Percentiles rank a stretch among this genome's conserved stretches.
phyloP scores from a whole-genome alignment of 2,113 vertebrate genomes.

The Nyctereutes procyonoides region DNA sequence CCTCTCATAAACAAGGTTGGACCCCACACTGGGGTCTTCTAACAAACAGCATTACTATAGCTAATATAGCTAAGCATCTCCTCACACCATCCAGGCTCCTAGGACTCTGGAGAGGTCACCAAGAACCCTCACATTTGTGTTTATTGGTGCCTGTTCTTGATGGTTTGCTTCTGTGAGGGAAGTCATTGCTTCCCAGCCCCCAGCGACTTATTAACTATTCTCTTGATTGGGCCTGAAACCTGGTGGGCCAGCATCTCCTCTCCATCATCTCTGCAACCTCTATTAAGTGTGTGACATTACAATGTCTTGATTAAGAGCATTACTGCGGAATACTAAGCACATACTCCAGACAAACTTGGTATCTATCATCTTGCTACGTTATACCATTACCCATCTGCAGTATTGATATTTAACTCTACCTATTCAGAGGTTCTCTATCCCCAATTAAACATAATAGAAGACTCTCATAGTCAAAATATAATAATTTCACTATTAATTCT shows the following conservation, averaged over 20 bases:
- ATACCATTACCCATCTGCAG: background rate
- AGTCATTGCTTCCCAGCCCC: background rate
- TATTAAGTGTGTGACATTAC: background rate
- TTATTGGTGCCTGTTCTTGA: background rate
- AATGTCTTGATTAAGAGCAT: constrained; percentile 41
- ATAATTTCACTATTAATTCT: constrained; percentile 32
- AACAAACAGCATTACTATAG: background rate
- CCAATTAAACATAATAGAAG: background rate
- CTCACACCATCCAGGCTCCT: background rate
- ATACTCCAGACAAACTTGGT: background rate
- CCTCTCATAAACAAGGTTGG: background rate
- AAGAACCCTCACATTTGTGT: background rate
- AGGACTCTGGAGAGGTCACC: background rate
- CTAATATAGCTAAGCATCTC: background rate
- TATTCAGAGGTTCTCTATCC: constrained; percentile 19
- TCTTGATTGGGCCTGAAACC: background rate
- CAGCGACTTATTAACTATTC: background rate
- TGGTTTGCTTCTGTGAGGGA: background rate
- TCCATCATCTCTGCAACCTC: background rate
- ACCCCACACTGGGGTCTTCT: background rate
- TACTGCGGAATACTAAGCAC: background rate
- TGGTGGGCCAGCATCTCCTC: background rate
- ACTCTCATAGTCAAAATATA: constrained; percentile 45
- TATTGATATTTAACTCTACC: background rate
- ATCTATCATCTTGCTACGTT: background rate